These are phyloP conservation scores for Ruditapes philippinarum DNA, from an alignment of 1,140 invertebrate species.

Conservation along the genomic window DNA sequence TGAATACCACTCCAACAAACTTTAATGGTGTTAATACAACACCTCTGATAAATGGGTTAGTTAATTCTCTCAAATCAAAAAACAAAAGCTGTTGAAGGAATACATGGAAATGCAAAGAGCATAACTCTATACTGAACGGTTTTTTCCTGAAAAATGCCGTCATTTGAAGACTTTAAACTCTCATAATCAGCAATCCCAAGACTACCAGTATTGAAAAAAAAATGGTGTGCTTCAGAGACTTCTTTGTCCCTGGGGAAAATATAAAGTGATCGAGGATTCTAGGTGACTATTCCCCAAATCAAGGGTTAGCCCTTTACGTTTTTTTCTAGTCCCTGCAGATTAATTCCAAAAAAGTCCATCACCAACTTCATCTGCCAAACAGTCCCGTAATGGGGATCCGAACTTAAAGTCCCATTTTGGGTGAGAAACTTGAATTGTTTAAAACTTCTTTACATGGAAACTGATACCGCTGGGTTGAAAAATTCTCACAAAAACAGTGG, in stretches of 20 bases:
- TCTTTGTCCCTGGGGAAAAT: slow-evolving; percentile 66
- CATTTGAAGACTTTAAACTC: slow-evolving; percentile 46
- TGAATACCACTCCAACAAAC: slow-evolving; percentile 3
- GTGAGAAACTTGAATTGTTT: not conserved
- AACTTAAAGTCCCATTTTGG: slow-evolving; percentile 52
- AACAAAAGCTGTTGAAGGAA: not conserved
- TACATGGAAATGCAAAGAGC: slow-evolving; percentile 23
- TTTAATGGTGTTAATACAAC: slow-evolving; percentile 9
- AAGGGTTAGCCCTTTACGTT: no score
- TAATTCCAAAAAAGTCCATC: slow-evolving; percentile 62
- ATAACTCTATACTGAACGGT: slow-evolving; percentile 3
- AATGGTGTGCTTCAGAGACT: slow-evolving; percentile 69
- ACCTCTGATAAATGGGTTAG: slow-evolving; percentile 11
- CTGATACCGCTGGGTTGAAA: not conserved
- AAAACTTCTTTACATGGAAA: slow-evolving; percentile 45
- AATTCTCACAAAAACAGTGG: not conserved
- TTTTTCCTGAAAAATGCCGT: slow-evolving; percentile 34
- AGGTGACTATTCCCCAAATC: no score
- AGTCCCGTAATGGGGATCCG: slow-evolving; percentile 52
- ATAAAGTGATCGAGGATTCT: no score
- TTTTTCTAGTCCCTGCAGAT: slow-evolving; percentile 71
- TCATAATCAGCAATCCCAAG: slow-evolving; percentile 19
- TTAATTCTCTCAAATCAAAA: not conserved
- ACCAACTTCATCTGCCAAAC: slow-evolving; percentile 60
- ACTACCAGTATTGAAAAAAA: slow-evolving; percentile 35